Percentiles rank a stretch among this genome's conserved stretches.
Evolutionary conservation across 2,797 vertebrate genomes (phyloP).

Genomic region (Gymnocypris eckloni): DNA sequence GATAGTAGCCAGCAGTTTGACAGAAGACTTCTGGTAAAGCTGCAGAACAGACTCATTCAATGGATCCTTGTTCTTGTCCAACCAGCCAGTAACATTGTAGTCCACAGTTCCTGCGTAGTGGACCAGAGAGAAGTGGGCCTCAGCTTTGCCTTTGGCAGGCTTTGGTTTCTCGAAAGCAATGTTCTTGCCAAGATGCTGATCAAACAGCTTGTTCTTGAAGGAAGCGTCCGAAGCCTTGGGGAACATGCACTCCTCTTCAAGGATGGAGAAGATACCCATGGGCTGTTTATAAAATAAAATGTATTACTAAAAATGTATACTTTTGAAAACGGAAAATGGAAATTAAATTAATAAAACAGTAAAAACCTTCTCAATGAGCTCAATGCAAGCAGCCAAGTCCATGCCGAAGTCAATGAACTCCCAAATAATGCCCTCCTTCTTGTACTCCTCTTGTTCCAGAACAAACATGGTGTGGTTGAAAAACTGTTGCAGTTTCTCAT

Average conservation of each 20-base stretch:
- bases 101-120: constrained; percentile 92
- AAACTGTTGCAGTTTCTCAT: constrained; percentile 87
- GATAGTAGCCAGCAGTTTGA: constrained; percentile 78
- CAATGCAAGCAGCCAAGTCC: no score
- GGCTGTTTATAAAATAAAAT: constrained; percentile 71
- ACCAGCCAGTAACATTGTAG: constrained; percentile 88
- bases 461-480: constrained; percentile 81
- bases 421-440: constrained; percentile 81
- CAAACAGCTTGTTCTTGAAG: constrained; percentile 90
- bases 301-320: neutral
- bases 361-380: no score
- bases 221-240: constrained; percentile 84
- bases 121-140: constrained; percentile 86
- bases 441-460: constrained; percentile 75
- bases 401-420: neutral
- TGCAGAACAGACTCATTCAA: constrained; percentile 88
- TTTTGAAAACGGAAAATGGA: neutral
- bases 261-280: constrained; percentile 86
- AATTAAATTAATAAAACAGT: no score
- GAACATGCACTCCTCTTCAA: constrained; percentile 93
- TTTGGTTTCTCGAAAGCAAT: constrained; percentile 90
- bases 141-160: constrained; percentile 81
- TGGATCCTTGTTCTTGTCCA: constrained; percentile 94
- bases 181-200: constrained; percentile 88
- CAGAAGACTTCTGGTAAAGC: constrained; percentile 84